Evolutionary conservation across 2,888 invertebrate genomes (phyloP).

Genomic region (Caenorhabditis sp.): DNA sequence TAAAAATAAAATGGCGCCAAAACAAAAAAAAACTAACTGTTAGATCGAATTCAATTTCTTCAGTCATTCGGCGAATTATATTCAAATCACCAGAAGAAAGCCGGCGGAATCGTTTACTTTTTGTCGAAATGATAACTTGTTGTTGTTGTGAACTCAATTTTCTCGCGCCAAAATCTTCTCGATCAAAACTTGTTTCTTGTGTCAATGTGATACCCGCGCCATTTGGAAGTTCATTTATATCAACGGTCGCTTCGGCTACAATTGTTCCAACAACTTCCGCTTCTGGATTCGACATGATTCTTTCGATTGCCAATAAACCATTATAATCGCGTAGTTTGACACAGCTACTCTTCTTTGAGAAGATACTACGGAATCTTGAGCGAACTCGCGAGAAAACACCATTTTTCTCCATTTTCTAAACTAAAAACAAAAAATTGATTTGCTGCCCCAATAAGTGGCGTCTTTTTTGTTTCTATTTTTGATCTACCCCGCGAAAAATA

Average conservation of each 20-base stretch:
- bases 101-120: conserved; percentile 19
- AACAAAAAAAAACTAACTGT: conserved; percentile 10
- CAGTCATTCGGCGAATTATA: conserved; percentile 34
- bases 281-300: conserved; percentile 27
- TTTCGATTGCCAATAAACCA: neutral
- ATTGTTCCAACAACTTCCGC: conserved; percentile 29
- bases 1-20: too few relatives aligned
- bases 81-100: conserved; percentile 34
- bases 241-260: conserved; percentile 21
- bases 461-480: too few relatives aligned
- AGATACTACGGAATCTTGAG: conserved; percentile 38
- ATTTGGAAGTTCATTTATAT: conserved; percentile 22
- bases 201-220: conserved; percentile 19
- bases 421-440: neutral
- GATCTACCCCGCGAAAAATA: too few relatives aligned
- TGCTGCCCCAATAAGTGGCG: too few relatives aligned
- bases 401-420: conserved; percentile 31
- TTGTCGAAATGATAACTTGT: neutral
- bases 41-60: conserved; percentile 28
- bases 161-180: neutral
- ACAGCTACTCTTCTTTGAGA: conserved; percentile 40
- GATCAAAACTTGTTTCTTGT: conserved; percentile 19
- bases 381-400: conserved; percentile 38
- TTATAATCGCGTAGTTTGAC: conserved; percentile 36
- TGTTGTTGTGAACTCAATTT: neutral